Conservation (phyloP, 2,797 vertebrate genomes). For the Gallinago stenura region DNA sequence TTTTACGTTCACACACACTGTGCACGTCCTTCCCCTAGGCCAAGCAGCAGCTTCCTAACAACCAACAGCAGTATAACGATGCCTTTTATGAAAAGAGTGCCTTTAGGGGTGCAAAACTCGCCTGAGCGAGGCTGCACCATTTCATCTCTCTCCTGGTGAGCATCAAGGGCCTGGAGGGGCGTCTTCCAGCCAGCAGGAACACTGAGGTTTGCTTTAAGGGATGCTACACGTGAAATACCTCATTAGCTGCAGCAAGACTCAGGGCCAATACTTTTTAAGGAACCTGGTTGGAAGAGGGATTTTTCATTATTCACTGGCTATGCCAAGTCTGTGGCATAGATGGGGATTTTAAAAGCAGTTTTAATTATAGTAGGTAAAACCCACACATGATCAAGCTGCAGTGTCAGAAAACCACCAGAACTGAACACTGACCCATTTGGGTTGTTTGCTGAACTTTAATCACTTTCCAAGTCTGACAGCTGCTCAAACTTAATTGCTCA, state of each 20-base stretch:
- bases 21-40: not conserved
- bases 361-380: conserved; percentile 52
- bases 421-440: conserved; percentile 56
- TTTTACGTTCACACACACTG: not conserved
- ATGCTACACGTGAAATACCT: not conserved
- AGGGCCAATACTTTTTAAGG: not conserved
- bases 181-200: not conserved
- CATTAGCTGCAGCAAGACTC: not conserved
- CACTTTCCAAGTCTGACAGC: conserved; percentile 69
- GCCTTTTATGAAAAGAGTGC: not conserved
- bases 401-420: conserved; percentile 49
- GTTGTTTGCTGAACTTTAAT: conserved; percentile 71
- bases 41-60: conserved; percentile 7
- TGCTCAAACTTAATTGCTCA: conserved; percentile 75
- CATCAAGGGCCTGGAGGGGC: not conserved
- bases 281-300: not conserved
- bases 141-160: not conserved
- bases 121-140: fast-evolving
- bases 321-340: not conserved
- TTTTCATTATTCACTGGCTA: not conserved
- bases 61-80: not conserved
- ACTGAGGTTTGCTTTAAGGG: not conserved
- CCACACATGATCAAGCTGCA: conserved; percentile 24
- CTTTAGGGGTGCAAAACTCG: not conserved
- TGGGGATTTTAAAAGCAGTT: conserved; percentile 35